Conservation (phyloP, 2,113 vertebrate genomes). For the Bubo scandiacus region DNA sequence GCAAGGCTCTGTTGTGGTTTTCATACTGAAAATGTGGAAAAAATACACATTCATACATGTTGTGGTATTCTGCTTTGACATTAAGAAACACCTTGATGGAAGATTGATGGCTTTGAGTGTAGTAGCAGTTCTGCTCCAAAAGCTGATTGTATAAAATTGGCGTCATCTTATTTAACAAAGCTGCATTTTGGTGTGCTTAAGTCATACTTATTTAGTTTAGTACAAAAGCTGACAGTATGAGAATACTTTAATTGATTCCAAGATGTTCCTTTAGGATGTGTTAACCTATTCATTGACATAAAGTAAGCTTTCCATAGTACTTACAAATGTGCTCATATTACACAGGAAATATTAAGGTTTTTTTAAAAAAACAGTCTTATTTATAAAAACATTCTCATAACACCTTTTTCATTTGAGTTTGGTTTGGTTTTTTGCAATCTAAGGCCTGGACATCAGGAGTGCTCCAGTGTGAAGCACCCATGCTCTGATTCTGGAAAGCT, state of each 20-base stretch:
- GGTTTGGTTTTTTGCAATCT: background rate
- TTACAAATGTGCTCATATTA: background rate
- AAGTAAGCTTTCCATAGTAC: background rate
- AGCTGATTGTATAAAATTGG: background rate
- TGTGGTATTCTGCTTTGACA: background rate
- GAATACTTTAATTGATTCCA: background rate
- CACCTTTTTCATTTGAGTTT: background rate
- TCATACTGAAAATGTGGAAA: background rate
- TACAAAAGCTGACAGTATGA: background rate
- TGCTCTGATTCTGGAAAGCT: background rate
- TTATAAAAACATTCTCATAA: background rate
- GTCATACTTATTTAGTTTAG: background rate
- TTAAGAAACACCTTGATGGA: background rate
- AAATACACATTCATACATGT: background rate
- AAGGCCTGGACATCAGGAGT: background rate
- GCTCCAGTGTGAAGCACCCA: background rate
- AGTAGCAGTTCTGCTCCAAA: background rate
- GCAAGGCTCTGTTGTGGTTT: constrained; percentile 19
- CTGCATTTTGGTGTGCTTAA: background rate
- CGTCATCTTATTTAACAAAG: background rate
- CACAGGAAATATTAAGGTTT: background rate
- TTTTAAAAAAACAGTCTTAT: background rate
- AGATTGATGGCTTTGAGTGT: background rate
- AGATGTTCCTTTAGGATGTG: background rate
- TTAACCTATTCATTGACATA: background rate